Conservation (phyloP, 2,888 invertebrate species). For the Teleiodes luculella region DNA sequence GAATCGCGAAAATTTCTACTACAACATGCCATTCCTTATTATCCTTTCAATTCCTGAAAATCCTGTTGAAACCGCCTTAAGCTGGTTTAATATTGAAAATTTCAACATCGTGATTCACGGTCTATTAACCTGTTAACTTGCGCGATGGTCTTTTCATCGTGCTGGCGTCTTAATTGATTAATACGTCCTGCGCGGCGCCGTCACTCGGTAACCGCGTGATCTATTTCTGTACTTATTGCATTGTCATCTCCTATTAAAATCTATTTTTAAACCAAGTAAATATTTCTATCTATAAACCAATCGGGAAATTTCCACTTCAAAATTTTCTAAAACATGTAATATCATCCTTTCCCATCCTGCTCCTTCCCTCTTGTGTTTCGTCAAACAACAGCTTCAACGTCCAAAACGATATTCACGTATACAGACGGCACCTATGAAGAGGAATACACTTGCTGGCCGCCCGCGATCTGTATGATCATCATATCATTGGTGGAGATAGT, state of each 20-base stretch:
- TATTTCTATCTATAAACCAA: not conserved
- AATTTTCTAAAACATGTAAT: too few species aligned
- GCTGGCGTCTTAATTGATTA: conserved; percentile 55
- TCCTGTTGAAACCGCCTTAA: not conserved
- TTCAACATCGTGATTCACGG: not conserved
- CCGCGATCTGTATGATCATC: conserved; percentile 93
- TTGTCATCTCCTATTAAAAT: conserved; percentile 23
- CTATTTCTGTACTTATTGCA: conserved; percentile 38
- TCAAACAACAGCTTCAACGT: conserved; percentile 43
- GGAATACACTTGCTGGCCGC: conserved; percentile 95
- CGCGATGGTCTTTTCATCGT: conserved; percentile 35
- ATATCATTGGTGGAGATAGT: conserved; percentile 93
- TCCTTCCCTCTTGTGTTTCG: conserved; percentile 42
- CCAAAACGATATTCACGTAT: conserved; percentile 63
- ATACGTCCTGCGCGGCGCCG: conserved; percentile 44
- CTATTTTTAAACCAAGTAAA: conserved; percentile 26
- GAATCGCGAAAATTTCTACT: not conserved
- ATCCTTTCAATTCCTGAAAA: not conserved
- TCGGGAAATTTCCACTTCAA: too few species aligned
- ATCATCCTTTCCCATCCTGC: conserved; percentile 9
- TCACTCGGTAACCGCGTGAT: conserved; percentile 53
- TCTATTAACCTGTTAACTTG: conserved; percentile 4
- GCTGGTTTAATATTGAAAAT: not conserved
- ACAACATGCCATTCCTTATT: not conserved
- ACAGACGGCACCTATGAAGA: conserved; percentile 91